Evolutionary conservation across 2,113 vertebrate genomes (phyloP), one percentile per base, ranked within the genome.

Genomic region (Syngnathus scovelli): DNA sequence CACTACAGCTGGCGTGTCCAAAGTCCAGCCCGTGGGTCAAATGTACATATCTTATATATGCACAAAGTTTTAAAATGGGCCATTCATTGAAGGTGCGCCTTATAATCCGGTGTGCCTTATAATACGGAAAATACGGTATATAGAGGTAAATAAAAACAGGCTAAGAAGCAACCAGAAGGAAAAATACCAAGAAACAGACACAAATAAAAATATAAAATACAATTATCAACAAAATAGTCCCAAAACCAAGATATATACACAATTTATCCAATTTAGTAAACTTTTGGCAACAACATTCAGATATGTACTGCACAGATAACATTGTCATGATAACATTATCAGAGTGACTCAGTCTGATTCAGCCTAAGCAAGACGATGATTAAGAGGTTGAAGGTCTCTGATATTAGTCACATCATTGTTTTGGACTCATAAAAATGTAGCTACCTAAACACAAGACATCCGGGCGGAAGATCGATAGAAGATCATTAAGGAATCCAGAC

Each of bases 61-160:
- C 2, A 2, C 27, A 27, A 27, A 27, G 27, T 27, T 27, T 27
- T 27, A 27, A 27, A 27, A 27, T 27, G 27, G 27, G 27, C 1
- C 2, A 27, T 27, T 27, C 27, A 27, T 27, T 27, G 27, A 27
- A 27, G 27, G 27, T 27, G 27, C 27, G 27, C 27, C 27, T 27
- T 27, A 27, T 27, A 27, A 27, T 27, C 1, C 27, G 27, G 27
- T 27, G 27, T 2, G 27, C 27, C 27, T 27, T 27, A 27, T 27
- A 27, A 2, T 27, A 2, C 27, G 2, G 27, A 27, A 27, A 27
- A 27, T 27, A 27, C 27, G 1, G 27, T 27, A 27, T 27, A 27
- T 27, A 27, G 27, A 27, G 2, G 60, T 51, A 52, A 62, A 38
- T 5, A 13, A 59, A 74, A 46, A 64, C 70, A 68, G 38, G 70